Base-by-base conservation (phyloP, 1,140 invertebrate species). In the Odontomachus brunneus region DNA sequence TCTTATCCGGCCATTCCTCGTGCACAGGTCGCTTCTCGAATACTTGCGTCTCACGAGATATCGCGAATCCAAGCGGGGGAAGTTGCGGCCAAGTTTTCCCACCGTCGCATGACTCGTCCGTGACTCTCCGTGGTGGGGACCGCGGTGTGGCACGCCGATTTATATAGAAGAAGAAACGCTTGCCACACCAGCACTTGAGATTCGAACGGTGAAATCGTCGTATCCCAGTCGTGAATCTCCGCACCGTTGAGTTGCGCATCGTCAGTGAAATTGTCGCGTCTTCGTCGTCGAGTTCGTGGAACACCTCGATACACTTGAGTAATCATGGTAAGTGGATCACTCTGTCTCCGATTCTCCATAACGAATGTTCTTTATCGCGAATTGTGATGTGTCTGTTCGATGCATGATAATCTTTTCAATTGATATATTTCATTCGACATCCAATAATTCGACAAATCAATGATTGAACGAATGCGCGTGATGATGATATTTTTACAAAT, bases 91-190 rank as follows among this genome's bases (percentile, higher is more conserved):
- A 84, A 83, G 65, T 88, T 90, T n/a, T 84, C 76, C 78, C 82
- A 82, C 71, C 24, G 55, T 66, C 24, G 57, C 7, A 65, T 83
- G 69, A 87, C 49, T 83, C 60, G 51, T 69, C 38, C 38, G 38
- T 44, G 38, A 44, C 38, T 4, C 24, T 38, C 33, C 44, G 69
- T 82, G 57, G 88, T 88, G 88, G 84, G 87, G 84, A 86, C 33
- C n/a, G 12, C 19, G 14, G 51, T 74, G 59, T 72, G 57, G 15
- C 22, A 48, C 15, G 14, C 3, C 53, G 84, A 88, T 84, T 89
- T 88, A 89, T 88, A 89, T 86, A 88, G 59, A 49, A 83, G 63
- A 74, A 78, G 63, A 17, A 55, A 59, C 19, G 55, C 49, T 44
- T 63, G n/a, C 51, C 14, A 49, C 60, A 59, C 15, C 57, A 48